These are phyloP conservation scores for Mystacornis crossleyi DNA, from an alignment of 2,113 vertebrate genomes.

Conservation along the genomic window DNA sequence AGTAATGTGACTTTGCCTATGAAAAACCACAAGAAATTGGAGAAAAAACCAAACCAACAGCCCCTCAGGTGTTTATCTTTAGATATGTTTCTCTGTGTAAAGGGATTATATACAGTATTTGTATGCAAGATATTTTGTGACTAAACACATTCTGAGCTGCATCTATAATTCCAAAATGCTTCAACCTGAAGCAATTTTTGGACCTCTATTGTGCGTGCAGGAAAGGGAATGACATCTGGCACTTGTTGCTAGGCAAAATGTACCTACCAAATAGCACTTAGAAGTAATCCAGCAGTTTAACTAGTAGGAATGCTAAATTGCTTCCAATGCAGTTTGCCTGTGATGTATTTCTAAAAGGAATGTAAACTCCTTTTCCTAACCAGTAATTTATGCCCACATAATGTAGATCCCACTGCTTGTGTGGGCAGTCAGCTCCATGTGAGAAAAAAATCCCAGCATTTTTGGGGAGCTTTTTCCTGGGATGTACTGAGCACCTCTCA, in stretches of 20 bases:
- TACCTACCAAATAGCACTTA: neutral
- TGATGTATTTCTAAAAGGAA: constrained; percentile 1
- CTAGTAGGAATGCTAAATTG: constrained; percentile 5
- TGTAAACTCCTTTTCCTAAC: neutral
- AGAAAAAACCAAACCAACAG: neutral
- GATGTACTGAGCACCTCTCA: neutral
- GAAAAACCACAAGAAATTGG: neutral
- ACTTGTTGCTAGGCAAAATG: constrained; percentile 59
- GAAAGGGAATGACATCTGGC: constrained; percentile 30
- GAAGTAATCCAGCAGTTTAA: neutral
- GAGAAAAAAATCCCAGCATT: neutral
- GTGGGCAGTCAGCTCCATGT: neutral
- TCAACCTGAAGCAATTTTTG: neutral
- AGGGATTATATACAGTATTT: neutral
- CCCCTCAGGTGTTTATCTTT: neutral
- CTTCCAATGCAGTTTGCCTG: neutral
- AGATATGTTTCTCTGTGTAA: neutral
- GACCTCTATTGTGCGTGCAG: neutral
- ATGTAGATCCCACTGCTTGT: neutral
- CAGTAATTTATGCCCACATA: neutral
- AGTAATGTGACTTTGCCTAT: neutral
- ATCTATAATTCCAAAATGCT: neutral
- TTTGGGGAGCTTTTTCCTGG: neutral
- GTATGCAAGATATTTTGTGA: neutral
- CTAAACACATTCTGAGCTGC: neutral